Conservation (phyloP, 1,140 invertebrate species). For the Homarus americanus region DNA sequence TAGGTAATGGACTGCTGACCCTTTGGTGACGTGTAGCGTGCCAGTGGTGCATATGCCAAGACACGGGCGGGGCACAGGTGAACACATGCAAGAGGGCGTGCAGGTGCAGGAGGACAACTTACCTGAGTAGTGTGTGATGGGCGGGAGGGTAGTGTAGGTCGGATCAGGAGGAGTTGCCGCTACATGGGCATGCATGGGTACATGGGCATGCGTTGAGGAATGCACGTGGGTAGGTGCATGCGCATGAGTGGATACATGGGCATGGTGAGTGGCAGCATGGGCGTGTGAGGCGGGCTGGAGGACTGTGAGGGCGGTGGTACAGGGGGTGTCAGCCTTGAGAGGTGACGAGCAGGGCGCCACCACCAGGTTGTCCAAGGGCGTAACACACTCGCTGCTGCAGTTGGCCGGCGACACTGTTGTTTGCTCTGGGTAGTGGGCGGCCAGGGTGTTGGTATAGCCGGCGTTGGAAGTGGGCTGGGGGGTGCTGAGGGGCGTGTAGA, state of each 20-base stretch:
- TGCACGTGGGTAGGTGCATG: slow-evolving; percentile 73
- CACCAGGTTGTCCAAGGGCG: slow-evolving; percentile 81
- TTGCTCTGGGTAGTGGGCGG: slow-evolving; percentile 62
- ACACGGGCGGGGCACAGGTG: slow-evolving; percentile 2
- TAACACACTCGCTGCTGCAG: slow-evolving; percentile 77
- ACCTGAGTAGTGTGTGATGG: slow-evolving; percentile 85
- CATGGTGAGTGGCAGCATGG: slow-evolving; percentile 69
- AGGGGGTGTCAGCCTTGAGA: slow-evolving; percentile 76
- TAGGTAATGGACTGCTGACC: not conserved
- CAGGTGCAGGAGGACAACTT: slow-evolving; percentile 79
- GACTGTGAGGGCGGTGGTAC: slow-evolving; percentile 77
- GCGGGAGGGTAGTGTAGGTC: slow-evolving; percentile 84
- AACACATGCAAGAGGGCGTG: slow-evolving; percentile 21
- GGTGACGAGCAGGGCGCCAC: slow-evolving; percentile 78
- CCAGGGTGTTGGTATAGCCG: slow-evolving; percentile 68
- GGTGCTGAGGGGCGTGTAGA: slow-evolving; percentile 69
- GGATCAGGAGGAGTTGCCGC: slow-evolving; percentile 75
- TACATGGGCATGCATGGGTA: slow-evolving; percentile 69
- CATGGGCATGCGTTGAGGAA: slow-evolving; percentile 75
- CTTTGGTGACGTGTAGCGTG: slow-evolving; percentile 4
- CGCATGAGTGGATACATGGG: slow-evolving; percentile 53
- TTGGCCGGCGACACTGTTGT: slow-evolving; percentile 54
- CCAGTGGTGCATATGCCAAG: not conserved
- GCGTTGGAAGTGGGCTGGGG: slow-evolving; percentile 69
- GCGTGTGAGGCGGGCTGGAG: slow-evolving; percentile 80